These are phyloP conservation scores for Takifugu rubripes DNA, from an alignment of 2,797 vertebrate species.

Conservation along the genomic window DNA sequence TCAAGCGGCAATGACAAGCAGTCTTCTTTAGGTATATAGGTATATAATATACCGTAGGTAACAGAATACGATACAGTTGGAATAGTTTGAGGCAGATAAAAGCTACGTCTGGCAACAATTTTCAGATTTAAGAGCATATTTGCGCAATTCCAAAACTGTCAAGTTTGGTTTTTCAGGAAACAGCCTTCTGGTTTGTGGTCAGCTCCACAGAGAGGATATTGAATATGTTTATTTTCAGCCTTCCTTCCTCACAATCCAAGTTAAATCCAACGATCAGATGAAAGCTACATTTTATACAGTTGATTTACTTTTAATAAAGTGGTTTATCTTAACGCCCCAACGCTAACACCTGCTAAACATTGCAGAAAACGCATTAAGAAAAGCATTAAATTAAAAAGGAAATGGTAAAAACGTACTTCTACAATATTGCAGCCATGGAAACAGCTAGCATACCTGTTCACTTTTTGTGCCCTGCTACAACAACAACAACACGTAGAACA, in stretches of 20 bases:
- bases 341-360: conserved; percentile 19
- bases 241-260: conserved; percentile 22
- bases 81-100: conserved; percentile 3
- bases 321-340: conserved; percentile 9
- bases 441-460: conserved; percentile 75
- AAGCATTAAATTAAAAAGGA: conserved; percentile 29
- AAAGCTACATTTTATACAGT: neutral
- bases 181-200: conserved; percentile 20
- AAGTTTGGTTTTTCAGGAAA: conserved; percentile 42
- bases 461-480: conserved; percentile 63
- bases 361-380: conserved; percentile 33
- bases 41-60: too few relatives aligned
- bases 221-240: conserved; percentile 27
- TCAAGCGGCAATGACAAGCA: too few relatives aligned
- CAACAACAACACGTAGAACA: conserved; percentile 73
- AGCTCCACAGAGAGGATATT: conserved; percentile 13
- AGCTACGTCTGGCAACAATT: conserved; percentile 29
- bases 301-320: conserved; percentile 11
- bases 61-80: neutral
- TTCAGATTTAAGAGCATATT: conserved; percentile 19
- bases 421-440: conserved; percentile 9
- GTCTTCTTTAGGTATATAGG: too few relatives aligned
- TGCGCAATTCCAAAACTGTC: conserved; percentile 22
- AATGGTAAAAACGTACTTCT: conserved; percentile 14
- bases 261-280: conserved; percentile 12